A percentile compares a stretch with the other conserved stretches of the same genome.
Evolutionary conservation across 1,140 invertebrate genomes (phyloP).

Genomic region (Cephus cinctus): DNA sequence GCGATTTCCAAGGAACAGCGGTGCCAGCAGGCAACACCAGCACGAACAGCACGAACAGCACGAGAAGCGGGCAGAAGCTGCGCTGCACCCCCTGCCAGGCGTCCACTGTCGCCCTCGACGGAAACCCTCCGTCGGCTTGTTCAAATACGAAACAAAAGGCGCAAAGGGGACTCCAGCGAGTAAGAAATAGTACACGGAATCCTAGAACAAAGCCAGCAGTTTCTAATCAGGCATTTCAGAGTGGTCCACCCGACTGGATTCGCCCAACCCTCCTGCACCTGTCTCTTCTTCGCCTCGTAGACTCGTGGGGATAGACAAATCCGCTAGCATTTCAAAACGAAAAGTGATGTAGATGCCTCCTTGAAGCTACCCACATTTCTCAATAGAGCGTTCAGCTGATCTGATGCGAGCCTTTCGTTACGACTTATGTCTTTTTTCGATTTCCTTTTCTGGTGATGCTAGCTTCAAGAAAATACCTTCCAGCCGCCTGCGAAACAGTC

Average conservation of each 20-base stretch:
- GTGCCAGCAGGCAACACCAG: no score
- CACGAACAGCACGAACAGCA: no score
- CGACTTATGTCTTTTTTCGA: no score
- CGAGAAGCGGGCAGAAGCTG: no score
- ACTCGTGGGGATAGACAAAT: background rate
- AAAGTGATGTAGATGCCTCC: no score
- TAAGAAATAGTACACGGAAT: background rate
- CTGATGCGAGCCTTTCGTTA: no score
- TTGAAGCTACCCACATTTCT: no score
- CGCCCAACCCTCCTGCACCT: background rate
- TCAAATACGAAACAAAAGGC: conserved; percentile 3
- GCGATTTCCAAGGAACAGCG: conserved; percentile 5
- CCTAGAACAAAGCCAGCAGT: conserved; percentile 4
- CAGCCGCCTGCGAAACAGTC: no score
- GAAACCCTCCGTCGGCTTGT: background rate
- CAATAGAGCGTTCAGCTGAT: no score
- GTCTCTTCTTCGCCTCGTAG: background rate
- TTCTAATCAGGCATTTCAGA: conserved; percentile 6
- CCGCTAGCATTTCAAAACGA: no score
- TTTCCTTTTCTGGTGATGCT: no score
- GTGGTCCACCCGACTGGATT: background rate
- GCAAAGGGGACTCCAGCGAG: background rate
- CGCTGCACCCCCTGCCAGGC: background rate
- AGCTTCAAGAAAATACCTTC: no score
- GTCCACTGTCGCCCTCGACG: background rate